Evolutionary conservation across 2,113 vertebrate species (phyloP).

Genomic region (Cyanoramphus novaezelandiae): DNA sequence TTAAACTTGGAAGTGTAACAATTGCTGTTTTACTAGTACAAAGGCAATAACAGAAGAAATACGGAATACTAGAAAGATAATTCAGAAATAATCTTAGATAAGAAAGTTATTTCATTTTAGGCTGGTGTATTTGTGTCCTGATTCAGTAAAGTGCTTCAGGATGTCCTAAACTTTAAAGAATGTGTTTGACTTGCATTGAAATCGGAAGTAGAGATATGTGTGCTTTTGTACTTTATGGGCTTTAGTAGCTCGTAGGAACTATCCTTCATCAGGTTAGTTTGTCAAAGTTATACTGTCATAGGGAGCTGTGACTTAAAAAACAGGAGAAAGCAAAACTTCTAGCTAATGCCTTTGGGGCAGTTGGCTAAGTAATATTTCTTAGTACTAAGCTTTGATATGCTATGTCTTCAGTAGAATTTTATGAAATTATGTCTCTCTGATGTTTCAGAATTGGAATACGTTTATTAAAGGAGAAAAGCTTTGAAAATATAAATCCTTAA

Average conservation of each 20-base stretch:
- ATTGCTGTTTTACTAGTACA: neutral
- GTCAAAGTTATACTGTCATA: neutral
- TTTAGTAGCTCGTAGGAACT: neutral
- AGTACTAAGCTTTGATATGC: neutral
- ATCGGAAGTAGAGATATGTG: neutral
- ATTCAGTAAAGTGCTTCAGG: neutral
- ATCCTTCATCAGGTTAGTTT: neutral
- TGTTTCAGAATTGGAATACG: neutral
- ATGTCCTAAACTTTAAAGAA: neutral
- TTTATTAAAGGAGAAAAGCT: neutral
- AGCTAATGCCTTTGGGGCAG: neutral
- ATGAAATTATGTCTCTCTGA: neutral
- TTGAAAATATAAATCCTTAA: neutral
- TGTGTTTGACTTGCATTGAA: neutral
- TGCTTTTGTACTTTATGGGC: neutral
- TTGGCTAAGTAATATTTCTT: neutral
- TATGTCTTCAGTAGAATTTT: neutral
- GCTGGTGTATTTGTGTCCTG: neutral
- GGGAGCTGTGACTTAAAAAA: neutral
- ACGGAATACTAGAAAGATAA: neutral
- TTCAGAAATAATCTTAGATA: neutral
- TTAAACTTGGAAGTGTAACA: neutral
- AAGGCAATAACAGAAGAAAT: neutral
- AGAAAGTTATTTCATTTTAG: neutral
- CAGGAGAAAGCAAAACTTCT: neutral